These are phyloP conservation scores for Brachypteracias leptosomus DNA, from an alignment of 2,113 vertebrate species.

Conservation along the genomic window DNA sequence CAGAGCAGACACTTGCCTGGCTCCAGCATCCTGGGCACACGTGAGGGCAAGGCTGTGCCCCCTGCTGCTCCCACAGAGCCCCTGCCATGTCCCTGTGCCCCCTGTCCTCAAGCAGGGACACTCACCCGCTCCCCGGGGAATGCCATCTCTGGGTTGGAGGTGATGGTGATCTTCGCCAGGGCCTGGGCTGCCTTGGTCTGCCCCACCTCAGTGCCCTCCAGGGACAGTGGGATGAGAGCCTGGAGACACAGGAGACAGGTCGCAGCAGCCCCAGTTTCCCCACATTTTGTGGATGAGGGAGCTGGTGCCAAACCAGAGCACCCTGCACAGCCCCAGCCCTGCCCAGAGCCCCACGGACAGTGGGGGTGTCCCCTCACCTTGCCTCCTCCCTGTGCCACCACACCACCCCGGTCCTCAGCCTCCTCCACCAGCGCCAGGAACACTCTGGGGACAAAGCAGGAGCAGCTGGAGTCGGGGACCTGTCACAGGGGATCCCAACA, in stretches of 20 bases:
- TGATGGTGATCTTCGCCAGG: slow-evolving; percentile 94
- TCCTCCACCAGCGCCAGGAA: slow-evolving; percentile 93
- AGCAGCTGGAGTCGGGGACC: background rate
- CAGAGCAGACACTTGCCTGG: background rate
- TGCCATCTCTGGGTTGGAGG: slow-evolving; percentile 92
- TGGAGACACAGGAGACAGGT: slow-evolving; percentile 5
- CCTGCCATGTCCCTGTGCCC: too few species aligned
- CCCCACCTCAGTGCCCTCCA: slow-evolving; percentile 89
- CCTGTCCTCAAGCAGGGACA: rapidly evolving
- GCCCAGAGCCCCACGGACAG: rapidly evolving
- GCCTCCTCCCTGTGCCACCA: slow-evolving; percentile 95
- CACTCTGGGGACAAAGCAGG: slow-evolving; percentile 71
- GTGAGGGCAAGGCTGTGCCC: too few species aligned
- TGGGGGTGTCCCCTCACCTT: slow-evolving; percentile 77
- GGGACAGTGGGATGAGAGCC: slow-evolving; percentile 90
- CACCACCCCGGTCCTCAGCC: slow-evolving; percentile 86
- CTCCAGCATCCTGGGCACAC: background rate
- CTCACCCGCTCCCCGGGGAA: slow-evolving; percentile 94
- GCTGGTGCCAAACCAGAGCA: background rate
- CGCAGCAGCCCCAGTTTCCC: background rate
- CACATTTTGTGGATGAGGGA: rapidly evolving
- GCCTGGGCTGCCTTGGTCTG: slow-evolving; percentile 95
- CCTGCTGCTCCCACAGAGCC: background rate
- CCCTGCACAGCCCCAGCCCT: background rate
- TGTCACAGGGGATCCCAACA: background rate